These are phyloP conservation scores for Turnix velox DNA, from an alignment of 2,113 vertebrate genomes.

Conservation along the genomic window DNA sequence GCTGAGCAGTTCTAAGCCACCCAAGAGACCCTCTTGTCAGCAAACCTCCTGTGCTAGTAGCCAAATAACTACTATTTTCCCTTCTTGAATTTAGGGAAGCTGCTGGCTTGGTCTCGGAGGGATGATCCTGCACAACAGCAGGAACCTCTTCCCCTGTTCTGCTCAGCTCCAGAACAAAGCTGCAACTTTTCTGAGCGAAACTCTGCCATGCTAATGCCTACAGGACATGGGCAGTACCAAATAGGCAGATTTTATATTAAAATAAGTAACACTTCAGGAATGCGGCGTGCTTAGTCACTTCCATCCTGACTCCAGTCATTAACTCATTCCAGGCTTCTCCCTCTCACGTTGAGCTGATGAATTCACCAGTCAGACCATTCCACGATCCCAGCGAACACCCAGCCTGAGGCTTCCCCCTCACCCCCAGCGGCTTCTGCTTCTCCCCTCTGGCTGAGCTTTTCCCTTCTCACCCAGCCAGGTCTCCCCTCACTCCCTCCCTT, in stretches of 20 bases:
- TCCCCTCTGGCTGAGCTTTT: not conserved
- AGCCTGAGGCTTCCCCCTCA: not conserved
- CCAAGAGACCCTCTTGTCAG: not conserved
- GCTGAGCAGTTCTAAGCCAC: not conserved
- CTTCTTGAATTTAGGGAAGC: not conserved
- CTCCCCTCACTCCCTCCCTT: not conserved
- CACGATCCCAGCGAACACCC: not conserved
- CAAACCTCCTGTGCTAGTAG: not conserved
- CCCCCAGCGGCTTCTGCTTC: not conserved
- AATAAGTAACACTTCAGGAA: conserved; percentile 31
- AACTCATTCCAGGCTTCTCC: not conserved
- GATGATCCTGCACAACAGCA: not conserved
- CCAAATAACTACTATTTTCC: not conserved
- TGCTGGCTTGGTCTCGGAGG: not conserved
- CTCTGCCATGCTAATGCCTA: not conserved
- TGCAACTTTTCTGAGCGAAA: not conserved
- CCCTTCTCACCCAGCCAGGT: not conserved
- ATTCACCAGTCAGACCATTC: not conserved
- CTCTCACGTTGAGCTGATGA: not conserved
- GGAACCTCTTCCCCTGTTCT: not conserved
- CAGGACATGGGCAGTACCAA: not conserved
- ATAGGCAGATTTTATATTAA: not conserved
- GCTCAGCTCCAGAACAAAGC: not conserved
- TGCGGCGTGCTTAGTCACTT: not conserved
- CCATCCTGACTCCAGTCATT: not conserved